Evolutionary conservation across 2,888 invertebrate genomes (phyloP), one percentile per base, ranked within the genome.

Genomic region (Dioctria rufipes): DNA sequence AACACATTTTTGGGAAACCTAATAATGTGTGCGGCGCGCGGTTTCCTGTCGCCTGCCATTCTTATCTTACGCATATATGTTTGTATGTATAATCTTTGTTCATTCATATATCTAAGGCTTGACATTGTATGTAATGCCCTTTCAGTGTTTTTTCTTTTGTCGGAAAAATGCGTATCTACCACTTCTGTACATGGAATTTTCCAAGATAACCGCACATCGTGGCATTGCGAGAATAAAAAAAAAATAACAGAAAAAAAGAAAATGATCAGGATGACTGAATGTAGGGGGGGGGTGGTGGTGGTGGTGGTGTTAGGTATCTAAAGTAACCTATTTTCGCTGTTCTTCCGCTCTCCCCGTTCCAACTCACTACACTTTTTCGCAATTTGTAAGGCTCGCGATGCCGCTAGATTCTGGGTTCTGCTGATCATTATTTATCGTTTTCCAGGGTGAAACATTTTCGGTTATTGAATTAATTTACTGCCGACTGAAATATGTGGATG

Each of bases 401-500:
- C 25, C 11, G 13, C 40, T 42, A 13, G 75, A 51, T 75, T 5
- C 60, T 51, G 43, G 75, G 42, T 42, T 75, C 75, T 75, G 75
- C 75, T 75, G 75, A 75, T 75, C 75, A 75, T 75, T 75, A 75
- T 75, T 75, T 75, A 75, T 75, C 75, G 75, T 43, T 60, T 58
- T 43, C 61, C n/a, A 60, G 75, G 75, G 75, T 42, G 61, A 75
- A 75, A 75, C 75, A 75, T 75, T 75, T 75, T 75, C 61, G 61
- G 61, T 75, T 75, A 75, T 75, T 75, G 75, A 58, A 75, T 60
- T 75, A 75, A 75, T 75, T 75, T 75, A 75, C 60, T 60, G 75
- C 75, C 9, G 37, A 75, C 13, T 42, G 75, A 75, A 75, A 75
- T 75, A 75, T 42, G 75, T 43, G 75, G n/a, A 43, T 43, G 58